phyloP scores from a whole-genome alignment of 2,888 invertebrate genomes.

The Sthenelais limicola region DNA sequence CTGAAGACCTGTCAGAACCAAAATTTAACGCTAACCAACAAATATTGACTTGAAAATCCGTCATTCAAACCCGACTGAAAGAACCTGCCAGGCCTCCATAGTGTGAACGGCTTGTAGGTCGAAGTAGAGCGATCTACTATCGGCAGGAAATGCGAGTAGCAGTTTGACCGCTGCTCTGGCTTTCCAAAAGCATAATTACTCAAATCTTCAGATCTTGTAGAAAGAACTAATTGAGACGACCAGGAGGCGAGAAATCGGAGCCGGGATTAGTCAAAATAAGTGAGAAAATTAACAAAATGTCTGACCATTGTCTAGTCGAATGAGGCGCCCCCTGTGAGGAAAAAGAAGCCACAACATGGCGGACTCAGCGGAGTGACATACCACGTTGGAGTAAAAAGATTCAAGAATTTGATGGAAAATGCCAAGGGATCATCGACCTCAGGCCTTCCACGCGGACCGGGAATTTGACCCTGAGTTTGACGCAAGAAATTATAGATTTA shows the following conservation, averaged over 20 bases:
- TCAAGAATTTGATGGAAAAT: constrained; percentile 27
- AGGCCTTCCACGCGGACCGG: constrained; percentile 13
- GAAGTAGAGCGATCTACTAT: too few relatives aligned
- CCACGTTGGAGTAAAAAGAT: constrained; percentile 31
- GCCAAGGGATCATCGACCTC: constrained; percentile 35
- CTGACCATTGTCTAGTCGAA: constrained; percentile 28
- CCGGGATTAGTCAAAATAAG: constrained; percentile 1
- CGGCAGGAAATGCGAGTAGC: too few relatives aligned
- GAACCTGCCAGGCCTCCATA: too few relatives aligned
- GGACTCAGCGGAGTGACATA: not conserved
- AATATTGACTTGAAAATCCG: constrained; percentile 30
- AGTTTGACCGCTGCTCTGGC: too few relatives aligned
- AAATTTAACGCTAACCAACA: constrained; percentile 18
- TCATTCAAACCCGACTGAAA: constrained; percentile 19
- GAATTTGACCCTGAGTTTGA: constrained; percentile 41
- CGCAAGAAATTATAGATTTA: constrained; percentile 38
- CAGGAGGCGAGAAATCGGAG: constrained; percentile 1
- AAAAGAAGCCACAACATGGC: constrained; percentile 23
- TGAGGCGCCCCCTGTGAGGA: constrained; percentile 12
- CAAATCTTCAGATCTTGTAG: constrained; percentile 8
- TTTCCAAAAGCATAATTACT: constrained; percentile 13
- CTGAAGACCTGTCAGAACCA: constrained; percentile 9
- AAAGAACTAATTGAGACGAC: constrained; percentile 2
- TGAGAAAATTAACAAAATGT: not conserved
- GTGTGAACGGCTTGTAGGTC: too few relatives aligned